Base-by-base conservation (phyloP, 2,888 invertebrate species). In the Sussaba pulchella region DNA sequence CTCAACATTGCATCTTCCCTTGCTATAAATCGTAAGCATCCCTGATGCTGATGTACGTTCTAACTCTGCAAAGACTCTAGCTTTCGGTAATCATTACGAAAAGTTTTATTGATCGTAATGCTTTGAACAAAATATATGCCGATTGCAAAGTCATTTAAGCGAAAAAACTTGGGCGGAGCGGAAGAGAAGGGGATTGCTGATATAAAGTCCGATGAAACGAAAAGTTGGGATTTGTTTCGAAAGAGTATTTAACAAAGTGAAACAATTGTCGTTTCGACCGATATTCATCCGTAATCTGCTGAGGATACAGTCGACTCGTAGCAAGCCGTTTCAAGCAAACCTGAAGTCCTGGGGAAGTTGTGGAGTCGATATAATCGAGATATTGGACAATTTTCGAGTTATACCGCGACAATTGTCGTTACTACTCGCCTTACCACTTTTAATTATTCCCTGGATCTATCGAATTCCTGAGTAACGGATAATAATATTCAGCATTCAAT, bases 71-170 rank as follows among this genome's bases (percentile, higher is more conserved):
- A 17, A 41, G 19, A 39, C 21, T 50, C 9, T 2, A 6, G 9
- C 1, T 9, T 50, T 31, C 21, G 31, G 9, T 41, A 70, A 59
- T 71, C 36, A 39, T 71, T 47, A 21, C 45, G 36, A 61, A 71
- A n/a, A 21, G 47, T 50, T 71, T 14, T 24, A 36, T 71, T n/a
- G 14, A 71, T 61, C 36, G 52, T 50, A 61, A 61, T 21, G 39
- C 59, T 17, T 71, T 61, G 26, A 72, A 41, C 21, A 12, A 50
- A 31, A 26, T 43, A 26, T 26, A 26, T 31, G 45, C 52, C 17
- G 54, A 73, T 63, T 73, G 10, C 17, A 17, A 73, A 45, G 14
- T 52, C 50, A 45, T 63, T 63, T 63, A 41, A 63, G 41, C 43
- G n/a, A n/a, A 43, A 39, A 45, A 52, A 39, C 12, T 66, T n/a